Evolutionary conservation across 2,797 vertebrate genomes (phyloP).

Genomic region (Pipistrellus pipistrellus): DNA sequence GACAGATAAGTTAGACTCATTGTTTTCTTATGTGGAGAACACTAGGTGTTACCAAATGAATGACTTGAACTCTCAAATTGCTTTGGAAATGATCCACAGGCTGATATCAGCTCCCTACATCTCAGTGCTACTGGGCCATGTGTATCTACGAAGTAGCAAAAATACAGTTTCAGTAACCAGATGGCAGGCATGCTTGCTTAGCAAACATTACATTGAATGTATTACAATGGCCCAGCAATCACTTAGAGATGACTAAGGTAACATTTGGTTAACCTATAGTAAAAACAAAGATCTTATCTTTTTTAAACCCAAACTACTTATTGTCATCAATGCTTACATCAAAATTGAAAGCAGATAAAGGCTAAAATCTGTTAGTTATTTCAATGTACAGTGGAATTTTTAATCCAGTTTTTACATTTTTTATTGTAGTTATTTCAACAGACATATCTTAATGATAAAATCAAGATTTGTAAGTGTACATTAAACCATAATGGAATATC

Average conservation of each 20-base stretch:
- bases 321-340: slow-evolving; percentile 76
- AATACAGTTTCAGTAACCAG: slow-evolving; percentile 80
- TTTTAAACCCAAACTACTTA: slow-evolving; percentile 74
- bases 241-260: slow-evolving; percentile 80
- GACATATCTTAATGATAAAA: neutral
- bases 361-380: slow-evolving; percentile 60
- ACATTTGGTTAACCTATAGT: slow-evolving; percentile 77
- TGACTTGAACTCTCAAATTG: slow-evolving; percentile 63
- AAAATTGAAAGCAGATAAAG: slow-evolving; percentile 80
- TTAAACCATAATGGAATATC: slow-evolving; percentile 49
- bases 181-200: slow-evolving; percentile 80
- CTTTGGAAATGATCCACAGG: slow-evolving; percentile 69
- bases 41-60: slow-evolving; percentile 71
- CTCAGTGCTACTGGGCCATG: slow-evolving; percentile 63
- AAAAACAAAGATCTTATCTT: slow-evolving; percentile 77
- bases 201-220: slow-evolving; percentile 83
- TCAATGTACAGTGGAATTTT: neutral
- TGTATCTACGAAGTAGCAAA: slow-evolving; percentile 78
- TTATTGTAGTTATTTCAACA: neutral
- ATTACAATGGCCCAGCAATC: slow-evolving; percentile 76
- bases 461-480: neutral
- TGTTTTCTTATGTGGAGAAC: slow-evolving; percentile 60
- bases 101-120: slow-evolving; percentile 17
- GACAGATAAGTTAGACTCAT: slow-evolving; percentile 29
- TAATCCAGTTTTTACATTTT: neutral